Conservation (phyloP, 2,888 invertebrate genomes). For the Spodoptera picta region DNA sequence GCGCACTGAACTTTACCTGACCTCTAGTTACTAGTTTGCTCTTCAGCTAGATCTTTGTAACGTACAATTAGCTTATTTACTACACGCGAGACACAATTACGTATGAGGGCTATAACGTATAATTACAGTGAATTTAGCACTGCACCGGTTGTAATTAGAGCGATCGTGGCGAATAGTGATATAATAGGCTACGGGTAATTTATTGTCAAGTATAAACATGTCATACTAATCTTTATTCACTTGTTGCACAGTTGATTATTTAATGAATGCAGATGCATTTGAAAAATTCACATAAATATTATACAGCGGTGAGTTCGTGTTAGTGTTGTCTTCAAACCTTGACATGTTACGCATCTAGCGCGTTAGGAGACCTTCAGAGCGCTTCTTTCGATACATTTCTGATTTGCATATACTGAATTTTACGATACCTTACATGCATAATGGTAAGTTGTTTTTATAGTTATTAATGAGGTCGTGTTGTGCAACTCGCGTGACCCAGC, state of each 20-base stretch:
- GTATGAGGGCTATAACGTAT: conserved; percentile 2
- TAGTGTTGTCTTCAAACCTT: conserved; percentile 44
- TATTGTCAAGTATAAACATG: conserved; percentile 1
- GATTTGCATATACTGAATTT: conserved; percentile 52
- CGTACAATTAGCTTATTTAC: conserved; percentile 58
- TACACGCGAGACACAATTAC: conserved; percentile 44
- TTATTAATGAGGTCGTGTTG: conserved; percentile 65
- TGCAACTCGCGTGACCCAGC: conserved; percentile 65
- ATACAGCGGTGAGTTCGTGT: conserved; percentile 27
- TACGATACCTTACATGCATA: conserved; percentile 32
- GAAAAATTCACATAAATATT: conserved; percentile 29
- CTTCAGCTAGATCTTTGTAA: conserved; percentile 55
- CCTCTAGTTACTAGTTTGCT: conserved; percentile 64
- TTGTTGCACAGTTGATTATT: conserved; percentile 4
- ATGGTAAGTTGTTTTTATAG: conserved; percentile 59
- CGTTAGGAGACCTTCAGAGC: conserved; percentile 46
- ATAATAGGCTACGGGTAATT: conserved; percentile 2
- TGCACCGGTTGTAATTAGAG: conserved; percentile 16
- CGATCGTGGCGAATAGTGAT: conserved; percentile 7
- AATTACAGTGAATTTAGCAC: conserved; percentile 21
- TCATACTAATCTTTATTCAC: background rate
- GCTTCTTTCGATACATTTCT: conserved; percentile 51
- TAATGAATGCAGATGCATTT: conserved; percentile 11
- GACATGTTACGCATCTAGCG: conserved; percentile 48
- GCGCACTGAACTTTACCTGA: conserved; percentile 74